Percentiles rank a stretch among this genome's conserved stretches.
These are phyloP conservation scores for Clarias gariepinus DNA, from an alignment of 2,113 vertebrate species.

Conservation along the genomic window DNA sequence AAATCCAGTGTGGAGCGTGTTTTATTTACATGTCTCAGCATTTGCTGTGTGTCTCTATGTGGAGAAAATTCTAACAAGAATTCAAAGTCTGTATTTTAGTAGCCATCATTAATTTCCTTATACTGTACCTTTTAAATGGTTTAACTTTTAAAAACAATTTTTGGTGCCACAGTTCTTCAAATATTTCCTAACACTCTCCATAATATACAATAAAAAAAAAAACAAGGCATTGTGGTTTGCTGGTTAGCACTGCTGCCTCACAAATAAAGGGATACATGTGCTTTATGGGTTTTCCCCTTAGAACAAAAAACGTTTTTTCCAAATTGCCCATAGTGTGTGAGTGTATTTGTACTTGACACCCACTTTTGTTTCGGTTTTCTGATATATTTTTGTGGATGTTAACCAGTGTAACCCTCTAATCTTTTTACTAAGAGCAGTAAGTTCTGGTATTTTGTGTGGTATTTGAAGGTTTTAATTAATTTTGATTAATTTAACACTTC, in stretches of 20 bases:
- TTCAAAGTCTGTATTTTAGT: constrained; percentile 6
- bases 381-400: neutral
- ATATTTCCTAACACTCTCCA: neutral
- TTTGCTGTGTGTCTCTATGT: neutral
- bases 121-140: neutral
- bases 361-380: neutral
- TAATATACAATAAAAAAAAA: neutral
- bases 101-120: neutral
- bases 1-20: constrained; percentile 33
- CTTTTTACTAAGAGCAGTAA: neutral
- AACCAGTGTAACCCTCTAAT: neutral
- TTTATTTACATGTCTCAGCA: constrained; percentile 25
- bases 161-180: neutral
- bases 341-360: neutral
- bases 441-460: neutral
- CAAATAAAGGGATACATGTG: no score
- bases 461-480: neutral
- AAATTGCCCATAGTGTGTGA: no score
- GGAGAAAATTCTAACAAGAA: neutral
- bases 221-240: neutral
- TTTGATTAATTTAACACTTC: neutral
- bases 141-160: neutral
- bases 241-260: no score
- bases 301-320: no score
- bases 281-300: no score